Conservation (phyloP, 2,888 invertebrate species). For the Hipparchia semele region DNA sequence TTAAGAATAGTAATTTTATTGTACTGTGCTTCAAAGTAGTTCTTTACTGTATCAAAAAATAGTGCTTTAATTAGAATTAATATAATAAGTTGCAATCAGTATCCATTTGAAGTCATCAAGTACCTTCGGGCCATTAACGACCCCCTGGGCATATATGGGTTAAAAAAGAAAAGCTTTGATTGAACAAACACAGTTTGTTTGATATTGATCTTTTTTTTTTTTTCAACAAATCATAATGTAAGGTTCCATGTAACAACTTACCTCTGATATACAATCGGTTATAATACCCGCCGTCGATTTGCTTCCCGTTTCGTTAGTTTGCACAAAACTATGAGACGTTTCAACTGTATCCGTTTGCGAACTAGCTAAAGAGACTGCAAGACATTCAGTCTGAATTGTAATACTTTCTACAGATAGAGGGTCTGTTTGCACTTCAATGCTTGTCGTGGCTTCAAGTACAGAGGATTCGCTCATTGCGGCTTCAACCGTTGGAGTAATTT, state of each 20-base stretch:
- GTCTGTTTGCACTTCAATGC: slow-evolving; percentile 45
- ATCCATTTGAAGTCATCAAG: no score
- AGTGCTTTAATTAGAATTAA: no score
- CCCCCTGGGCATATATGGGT: no score
- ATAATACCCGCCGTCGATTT: slow-evolving; percentile 60
- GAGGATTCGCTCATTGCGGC: slow-evolving; percentile 42
- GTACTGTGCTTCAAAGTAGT: no score
- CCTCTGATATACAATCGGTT: slow-evolving; percentile 57
- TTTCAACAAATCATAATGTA: no score
- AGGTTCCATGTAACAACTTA: slow-evolving; percentile 47
- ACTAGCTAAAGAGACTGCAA: slow-evolving; percentile 36
- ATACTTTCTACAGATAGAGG: slow-evolving; percentile 27
- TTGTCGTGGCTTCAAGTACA: slow-evolving; percentile 31
- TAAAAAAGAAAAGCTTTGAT: no score
- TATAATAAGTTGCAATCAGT: no score
- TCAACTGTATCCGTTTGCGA: slow-evolving; percentile 47
- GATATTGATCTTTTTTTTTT: no score
- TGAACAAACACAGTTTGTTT: no score
- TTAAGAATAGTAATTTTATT: no score
- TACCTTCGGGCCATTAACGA: no score
- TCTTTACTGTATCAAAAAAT: no score
- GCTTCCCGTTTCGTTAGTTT: slow-evolving; percentile 61
- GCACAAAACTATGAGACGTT: slow-evolving; percentile 45
- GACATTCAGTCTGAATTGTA: slow-evolving; percentile 50
- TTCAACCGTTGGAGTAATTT: slow-evolving; percentile 38